Evolutionary conservation across 2,888 invertebrate species (phyloP).

Genomic region (Tachystola acroxantha): DNA sequence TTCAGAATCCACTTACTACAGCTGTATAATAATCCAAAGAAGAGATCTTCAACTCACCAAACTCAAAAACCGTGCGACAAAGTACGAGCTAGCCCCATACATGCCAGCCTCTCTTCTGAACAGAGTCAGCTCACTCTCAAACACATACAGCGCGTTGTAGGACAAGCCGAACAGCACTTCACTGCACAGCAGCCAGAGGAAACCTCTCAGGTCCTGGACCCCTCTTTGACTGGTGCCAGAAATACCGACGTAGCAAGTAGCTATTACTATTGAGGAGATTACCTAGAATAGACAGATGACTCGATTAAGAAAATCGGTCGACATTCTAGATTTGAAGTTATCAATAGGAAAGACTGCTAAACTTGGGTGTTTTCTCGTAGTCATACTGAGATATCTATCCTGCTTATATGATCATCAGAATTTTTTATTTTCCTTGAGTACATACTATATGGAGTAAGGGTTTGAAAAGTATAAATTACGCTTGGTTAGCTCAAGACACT

Average conservation of each 20-base stretch:
- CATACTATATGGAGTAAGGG: too few species aligned
- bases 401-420: too few species aligned
- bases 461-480: too few species aligned
- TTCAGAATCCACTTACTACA: too few species aligned
- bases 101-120: conserved; percentile 64
- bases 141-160: conserved; percentile 63
- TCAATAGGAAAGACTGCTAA: too few species aligned
- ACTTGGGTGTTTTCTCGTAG: too few species aligned
- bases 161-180: conserved; percentile 66
- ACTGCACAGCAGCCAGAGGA: conserved; percentile 69
- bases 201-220: conserved; percentile 63
- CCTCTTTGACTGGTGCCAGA: conserved; percentile 64
- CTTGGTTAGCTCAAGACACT: too few species aligned
- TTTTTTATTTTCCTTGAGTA: too few species aligned
- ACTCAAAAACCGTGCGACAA: conserved; percentile 45
- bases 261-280: conserved; percentile 59
- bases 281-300: conserved; percentile 40
- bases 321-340: not conserved
- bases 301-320: too few species aligned
- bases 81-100: conserved; percentile 65
- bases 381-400: too few species aligned
- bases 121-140: conserved; percentile 54
- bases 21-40: too few species aligned
- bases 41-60: conserved; percentile 56
- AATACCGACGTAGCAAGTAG: conserved; percentile 56